Conservation (phyloP, 2,888 invertebrate genomes). For the Acholoe squamosa region DNA sequence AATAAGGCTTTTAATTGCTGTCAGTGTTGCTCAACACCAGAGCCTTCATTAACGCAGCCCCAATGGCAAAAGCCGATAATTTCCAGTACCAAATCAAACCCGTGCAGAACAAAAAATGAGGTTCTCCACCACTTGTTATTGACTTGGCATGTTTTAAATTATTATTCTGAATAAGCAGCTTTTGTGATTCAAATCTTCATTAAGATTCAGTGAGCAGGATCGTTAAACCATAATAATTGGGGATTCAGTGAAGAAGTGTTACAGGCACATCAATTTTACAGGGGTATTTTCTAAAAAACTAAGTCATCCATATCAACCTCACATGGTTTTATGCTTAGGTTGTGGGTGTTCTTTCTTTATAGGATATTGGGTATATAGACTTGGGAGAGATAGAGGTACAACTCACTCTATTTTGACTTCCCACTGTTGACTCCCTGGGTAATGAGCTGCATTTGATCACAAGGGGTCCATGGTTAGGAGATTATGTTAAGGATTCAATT, state of each 20-base stretch:
- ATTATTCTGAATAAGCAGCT: conserved; percentile 7
- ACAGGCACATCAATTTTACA: too few species aligned
- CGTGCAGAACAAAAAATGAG: neutral
- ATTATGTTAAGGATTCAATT: too few species aligned
- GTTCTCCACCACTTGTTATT: conserved; percentile 9
- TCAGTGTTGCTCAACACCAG: neutral
- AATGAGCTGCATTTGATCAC: too few species aligned
- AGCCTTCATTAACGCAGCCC: neutral
- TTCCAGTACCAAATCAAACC: neutral
- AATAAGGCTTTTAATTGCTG: conserved; percentile 2
- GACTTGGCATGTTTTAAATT: neutral
- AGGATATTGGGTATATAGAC: too few species aligned
- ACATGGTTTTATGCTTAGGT: too few species aligned
- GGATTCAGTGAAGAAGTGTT: neutral
- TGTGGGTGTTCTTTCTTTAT: too few species aligned
- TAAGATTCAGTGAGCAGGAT: conserved; percentile 1
- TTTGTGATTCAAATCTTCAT: neutral
- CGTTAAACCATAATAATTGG: neutral
- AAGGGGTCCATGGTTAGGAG: too few species aligned
- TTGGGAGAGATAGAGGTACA: too few species aligned
- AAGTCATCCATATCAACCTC: too few species aligned
- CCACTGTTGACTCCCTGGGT: too few species aligned
- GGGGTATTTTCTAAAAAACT: too few species aligned
- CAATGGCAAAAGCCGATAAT: neutral
- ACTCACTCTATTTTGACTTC: too few species aligned